Conservation (phyloP, 2,888 invertebrate species). For the Agrotis puta region DNA sequence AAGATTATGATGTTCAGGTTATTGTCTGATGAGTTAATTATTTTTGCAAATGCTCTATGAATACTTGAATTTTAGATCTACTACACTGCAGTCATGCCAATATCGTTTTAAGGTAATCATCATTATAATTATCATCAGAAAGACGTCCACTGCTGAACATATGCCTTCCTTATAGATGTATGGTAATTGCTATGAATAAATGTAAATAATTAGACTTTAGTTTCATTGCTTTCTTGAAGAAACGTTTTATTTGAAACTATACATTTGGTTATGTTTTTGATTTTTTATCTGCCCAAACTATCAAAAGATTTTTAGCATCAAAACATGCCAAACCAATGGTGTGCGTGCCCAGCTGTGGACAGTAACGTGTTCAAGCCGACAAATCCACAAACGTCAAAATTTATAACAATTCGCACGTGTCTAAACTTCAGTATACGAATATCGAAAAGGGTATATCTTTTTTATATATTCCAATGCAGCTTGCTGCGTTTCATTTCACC, state of each 20-base stretch:
- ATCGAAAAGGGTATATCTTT: constrained; percentile 39
- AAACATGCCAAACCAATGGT: no score
- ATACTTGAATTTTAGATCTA: no score
- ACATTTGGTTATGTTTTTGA: background rate
- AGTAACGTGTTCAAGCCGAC: constrained; percentile 5
- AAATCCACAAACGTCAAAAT: constrained; percentile 18
- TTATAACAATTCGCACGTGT: constrained; percentile 16
- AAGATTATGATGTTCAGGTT: no score
- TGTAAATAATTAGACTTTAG: background rate
- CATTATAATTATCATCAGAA: no score
- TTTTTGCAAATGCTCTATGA: background rate
- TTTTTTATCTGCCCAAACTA: background rate
- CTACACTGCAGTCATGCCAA: no score
- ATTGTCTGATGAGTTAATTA: no score
- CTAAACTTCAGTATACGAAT: constrained; percentile 19
- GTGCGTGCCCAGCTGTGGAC: background rate
- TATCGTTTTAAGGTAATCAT: no score
- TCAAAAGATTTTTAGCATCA: background rate
- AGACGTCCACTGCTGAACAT: no score
- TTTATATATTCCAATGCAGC: constrained; percentile 54
- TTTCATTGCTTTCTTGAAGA: background rate
- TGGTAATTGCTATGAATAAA: no score
- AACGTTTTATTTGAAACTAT: no score
- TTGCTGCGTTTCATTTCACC: constrained; percentile 59
- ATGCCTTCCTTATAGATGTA: no score